phyloP scores from a whole-genome alignment of 2,888 invertebrate species.

The Hecatera dysodea region DNA sequence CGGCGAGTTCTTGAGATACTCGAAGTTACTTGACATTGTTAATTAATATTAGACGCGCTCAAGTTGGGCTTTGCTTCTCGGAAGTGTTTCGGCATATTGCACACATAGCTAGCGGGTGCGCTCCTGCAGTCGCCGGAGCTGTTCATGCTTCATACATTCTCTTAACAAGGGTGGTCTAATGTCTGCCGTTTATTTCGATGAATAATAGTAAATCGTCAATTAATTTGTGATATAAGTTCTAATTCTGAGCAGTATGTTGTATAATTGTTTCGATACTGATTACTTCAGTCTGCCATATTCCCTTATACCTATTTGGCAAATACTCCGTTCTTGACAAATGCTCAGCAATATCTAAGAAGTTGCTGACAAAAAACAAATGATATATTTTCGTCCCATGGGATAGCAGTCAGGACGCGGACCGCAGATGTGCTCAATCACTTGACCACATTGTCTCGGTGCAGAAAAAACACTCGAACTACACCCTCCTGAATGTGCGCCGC shows the following conservation, averaged over 20 bases:
- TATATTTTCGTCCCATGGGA: conserved; percentile 19
- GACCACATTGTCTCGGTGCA: conserved; percentile 21
- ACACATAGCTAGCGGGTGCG: background rate
- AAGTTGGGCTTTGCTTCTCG: conserved; percentile 1
- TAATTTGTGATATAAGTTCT: background rate
- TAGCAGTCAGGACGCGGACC: conserved; percentile 2
- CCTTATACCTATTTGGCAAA: background rate
- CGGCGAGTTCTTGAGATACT: conserved; percentile 10
- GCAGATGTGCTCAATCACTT: conserved; percentile 33
- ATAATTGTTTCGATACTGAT: too few species aligned
- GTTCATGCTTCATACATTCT: background rate
- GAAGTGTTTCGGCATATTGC: background rate
- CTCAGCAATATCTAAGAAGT: conserved; percentile 1
- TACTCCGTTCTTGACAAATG: background rate
- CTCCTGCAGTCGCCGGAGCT: background rate
- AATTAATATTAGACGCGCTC: conserved; percentile 11
- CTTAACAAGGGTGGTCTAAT: background rate
- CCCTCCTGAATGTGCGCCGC: background rate
- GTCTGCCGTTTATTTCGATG: background rate
- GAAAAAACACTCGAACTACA: conserved; percentile 16
- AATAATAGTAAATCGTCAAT: conserved; percentile 4
- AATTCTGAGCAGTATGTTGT: background rate
- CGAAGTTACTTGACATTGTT: conserved; percentile 21
- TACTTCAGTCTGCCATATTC: too few species aligned
- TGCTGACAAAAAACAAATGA: conserved; percentile 19